Percentiles rank a stretch among this genome's conserved stretches.
phyloP scores from a whole-genome alignment of 2,888 invertebrate genomes.

The Eumerus sabulonum region DNA sequence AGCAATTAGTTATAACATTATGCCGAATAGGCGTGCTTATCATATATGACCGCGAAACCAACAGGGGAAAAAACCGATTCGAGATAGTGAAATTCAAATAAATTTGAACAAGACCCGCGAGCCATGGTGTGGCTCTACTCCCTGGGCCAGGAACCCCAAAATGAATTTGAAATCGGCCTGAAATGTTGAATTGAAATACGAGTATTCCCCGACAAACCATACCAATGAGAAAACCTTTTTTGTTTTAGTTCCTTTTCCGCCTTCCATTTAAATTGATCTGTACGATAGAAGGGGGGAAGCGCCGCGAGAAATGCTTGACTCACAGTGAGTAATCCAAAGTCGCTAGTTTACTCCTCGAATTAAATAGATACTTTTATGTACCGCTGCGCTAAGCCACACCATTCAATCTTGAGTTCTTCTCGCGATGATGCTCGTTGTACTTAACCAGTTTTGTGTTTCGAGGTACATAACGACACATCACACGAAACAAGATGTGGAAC shows the following conservation, averaged over 20 bases:
- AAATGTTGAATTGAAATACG: conserved; percentile 48
- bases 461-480: conserved; percentile 14
- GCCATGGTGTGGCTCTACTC: conserved; percentile 5
- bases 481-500: conserved; percentile 50
- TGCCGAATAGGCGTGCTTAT: conserved; percentile 10
- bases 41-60: not conserved
- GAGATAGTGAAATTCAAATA: conserved; percentile 19
- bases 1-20: conserved; percentile 29
- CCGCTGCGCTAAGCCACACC: conserved; percentile 17
- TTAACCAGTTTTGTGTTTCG: conserved; percentile 53
- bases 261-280: too few relatives aligned
- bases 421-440: conserved; percentile 32
- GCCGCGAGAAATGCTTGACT: conserved; percentile 29
- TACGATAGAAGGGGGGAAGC: conserved; percentile 31
- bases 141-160: conserved; percentile 20
- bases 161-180: conserved; percentile 27
- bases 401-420: conserved; percentile 54
- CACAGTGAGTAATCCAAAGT: conserved; percentile 37
- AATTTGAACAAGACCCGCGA: conserved; percentile 52
- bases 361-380: conserved; percentile 21
- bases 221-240: not conserved
- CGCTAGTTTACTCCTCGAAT: conserved; percentile 33
- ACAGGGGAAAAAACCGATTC: conserved; percentile 6
- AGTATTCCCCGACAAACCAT: conserved; percentile 46
- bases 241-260: too few relatives aligned